Percentiles rank a stretch among this genome's conserved stretches.
phyloP scores from a whole-genome alignment of 2,888 invertebrate genomes.

The Danaus chrysippus region DNA sequence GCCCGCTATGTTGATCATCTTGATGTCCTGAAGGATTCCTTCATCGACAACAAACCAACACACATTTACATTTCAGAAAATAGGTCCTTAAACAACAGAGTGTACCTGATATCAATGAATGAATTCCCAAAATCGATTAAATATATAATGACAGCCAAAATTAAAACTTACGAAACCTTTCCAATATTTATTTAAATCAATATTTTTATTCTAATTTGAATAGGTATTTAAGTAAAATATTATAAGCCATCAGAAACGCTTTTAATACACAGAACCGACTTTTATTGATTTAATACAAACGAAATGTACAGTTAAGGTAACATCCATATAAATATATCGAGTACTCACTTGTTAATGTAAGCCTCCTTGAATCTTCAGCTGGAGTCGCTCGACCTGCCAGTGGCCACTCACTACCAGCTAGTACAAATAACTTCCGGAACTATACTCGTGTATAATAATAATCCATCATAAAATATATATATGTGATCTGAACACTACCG shows the following conservation, averaged over 20 bases:
- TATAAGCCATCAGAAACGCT: no score
- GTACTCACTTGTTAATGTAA: constrained; percentile 36
- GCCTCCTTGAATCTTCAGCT: constrained; percentile 19
- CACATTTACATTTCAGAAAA: not conserved
- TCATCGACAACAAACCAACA: not conserved
- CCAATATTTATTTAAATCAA: no score
- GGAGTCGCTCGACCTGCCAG: constrained; percentile 16
- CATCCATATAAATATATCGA: constrained; percentile 3
- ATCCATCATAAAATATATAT: constrained; percentile 45
- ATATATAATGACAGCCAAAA: no score
- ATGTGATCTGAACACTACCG: constrained; percentile 43
- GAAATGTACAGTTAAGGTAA: no score
- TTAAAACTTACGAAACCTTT: no score
- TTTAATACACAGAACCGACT: no score
- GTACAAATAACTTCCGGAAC: constrained; percentile 28
- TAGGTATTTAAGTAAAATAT: no score
- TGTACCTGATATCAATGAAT: no score
- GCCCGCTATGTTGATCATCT: constrained; percentile 95
- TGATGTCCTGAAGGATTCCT: constrained; percentile 39
- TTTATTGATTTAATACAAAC: no score
- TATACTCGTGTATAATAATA: constrained; percentile 41
- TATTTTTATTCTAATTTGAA: no score
- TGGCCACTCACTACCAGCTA: constrained; percentile 32
- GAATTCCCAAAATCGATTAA: no score
- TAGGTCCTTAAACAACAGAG: not conserved